A percentile compares a stretch with the other conserved stretches of the same genome.
phyloP scores from a whole-genome alignment of 2,113 vertebrate genomes.

The Neofelis nebulosa region DNA sequence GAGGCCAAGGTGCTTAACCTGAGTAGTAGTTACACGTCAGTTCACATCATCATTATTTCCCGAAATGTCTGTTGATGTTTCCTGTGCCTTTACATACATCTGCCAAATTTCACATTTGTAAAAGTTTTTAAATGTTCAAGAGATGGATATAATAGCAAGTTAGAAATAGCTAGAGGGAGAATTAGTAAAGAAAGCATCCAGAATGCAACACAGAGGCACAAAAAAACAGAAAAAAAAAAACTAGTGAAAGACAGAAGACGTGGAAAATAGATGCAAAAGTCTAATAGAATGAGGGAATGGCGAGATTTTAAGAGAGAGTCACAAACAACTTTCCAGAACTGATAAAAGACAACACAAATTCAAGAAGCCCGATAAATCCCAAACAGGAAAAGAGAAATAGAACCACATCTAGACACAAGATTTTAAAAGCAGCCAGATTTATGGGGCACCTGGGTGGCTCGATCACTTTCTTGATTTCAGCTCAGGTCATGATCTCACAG shows the following conservation, averaged over 20 bases:
- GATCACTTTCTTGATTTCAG: too few species aligned
- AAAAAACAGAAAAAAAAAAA: slow-evolving; percentile 16
- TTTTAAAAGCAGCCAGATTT: neutral
- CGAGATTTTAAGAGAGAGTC: neutral
- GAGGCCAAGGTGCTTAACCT: neutral
- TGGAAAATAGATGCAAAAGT: neutral
- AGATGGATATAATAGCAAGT: neutral
- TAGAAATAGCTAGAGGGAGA: slow-evolving; percentile 8
- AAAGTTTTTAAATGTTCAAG: slow-evolving; percentile 11
- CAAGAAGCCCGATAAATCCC: slow-evolving; percentile 3
- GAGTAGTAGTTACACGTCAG: neutral
- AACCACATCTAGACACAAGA: neutral
- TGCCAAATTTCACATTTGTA: neutral
- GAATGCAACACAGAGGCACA: neutral
- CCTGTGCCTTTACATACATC: neutral
- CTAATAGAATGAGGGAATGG: neutral
- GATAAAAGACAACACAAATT: slow-evolving; percentile 28
- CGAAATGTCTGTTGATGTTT: neutral
- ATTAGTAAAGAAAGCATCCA: neutral
- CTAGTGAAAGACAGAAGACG: neutral
- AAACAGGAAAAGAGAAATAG: slow-evolving; percentile 16
- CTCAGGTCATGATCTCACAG: too few species aligned
- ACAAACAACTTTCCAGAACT: slow-evolving; percentile 14
- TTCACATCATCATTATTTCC: neutral
- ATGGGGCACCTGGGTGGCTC: too few species aligned